These are phyloP conservation scores for Nyctibius grandis DNA, from an alignment of 2,797 vertebrate species.

Conservation along the genomic window DNA sequence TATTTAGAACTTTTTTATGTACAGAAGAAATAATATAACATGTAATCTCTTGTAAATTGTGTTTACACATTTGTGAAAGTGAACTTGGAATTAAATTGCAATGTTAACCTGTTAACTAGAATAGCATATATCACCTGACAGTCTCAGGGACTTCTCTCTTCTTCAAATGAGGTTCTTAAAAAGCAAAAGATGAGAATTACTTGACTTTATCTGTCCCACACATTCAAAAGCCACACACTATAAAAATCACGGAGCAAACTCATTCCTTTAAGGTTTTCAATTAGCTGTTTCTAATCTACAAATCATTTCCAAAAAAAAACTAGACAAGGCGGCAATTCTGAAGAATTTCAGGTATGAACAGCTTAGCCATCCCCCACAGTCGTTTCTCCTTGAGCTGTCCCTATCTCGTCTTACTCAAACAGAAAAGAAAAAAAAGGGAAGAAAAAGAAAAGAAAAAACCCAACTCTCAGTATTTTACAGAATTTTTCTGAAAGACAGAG, in stretches of 20 bases:
- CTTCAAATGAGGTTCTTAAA: neutral
- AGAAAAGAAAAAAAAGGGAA: fast-evolving
- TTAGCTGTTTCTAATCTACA: conserved; percentile 35
- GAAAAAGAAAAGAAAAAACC: fast-evolving
- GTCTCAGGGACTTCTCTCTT: no score
- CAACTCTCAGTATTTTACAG: neutral
- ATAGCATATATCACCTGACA: neutral
- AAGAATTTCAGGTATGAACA: conserved; percentile 74
- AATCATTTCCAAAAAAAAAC: conserved; percentile 25
- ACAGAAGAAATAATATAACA: neutral
- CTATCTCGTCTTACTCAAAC: neutral
- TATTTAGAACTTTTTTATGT: neutral
- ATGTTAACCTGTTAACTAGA: neutral
- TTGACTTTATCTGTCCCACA: neutral
- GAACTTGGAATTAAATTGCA: neutral
- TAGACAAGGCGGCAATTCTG: neutral
- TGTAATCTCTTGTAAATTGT: neutral
- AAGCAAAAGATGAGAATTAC: neutral
- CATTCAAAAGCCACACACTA: neutral
- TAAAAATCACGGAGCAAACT: neutral
- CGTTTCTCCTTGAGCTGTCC: neutral
- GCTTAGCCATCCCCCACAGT: neutral
- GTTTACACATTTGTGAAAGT: neutral
- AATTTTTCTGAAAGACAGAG: neutral
- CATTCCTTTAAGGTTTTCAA: neutral